Base-by-base conservation (phyloP, 2,113 vertebrate species). In the Triplophysa rosa region DNA sequence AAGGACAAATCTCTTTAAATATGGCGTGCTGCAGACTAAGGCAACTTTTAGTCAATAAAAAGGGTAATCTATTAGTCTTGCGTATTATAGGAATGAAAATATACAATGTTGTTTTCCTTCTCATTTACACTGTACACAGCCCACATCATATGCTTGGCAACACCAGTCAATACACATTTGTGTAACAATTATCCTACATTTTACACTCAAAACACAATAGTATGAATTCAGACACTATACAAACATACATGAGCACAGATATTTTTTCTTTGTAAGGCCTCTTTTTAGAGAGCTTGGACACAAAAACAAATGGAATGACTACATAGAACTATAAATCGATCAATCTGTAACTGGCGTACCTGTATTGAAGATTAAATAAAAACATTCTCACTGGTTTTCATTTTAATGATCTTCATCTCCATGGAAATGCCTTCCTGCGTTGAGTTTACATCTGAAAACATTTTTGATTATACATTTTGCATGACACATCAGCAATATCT, bases 11-110 rank as follows among this genome's bases (percentile, higher is more conserved):
- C 69, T 84, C 58, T 84, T 90, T 91, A 89, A 92, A 93, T 91
- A 92, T 84, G 90, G 89, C 87, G 86, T 82, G 86, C 85, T 87
- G 87, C 89, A 91, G 85, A 92, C 92, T 91, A 93, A 93, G 91
- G 92, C 93, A 91, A 91, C 87, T 90, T 89, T 89, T 88, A 90
- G 90, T 90, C 77, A 83, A 87, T 89, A 90, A 88, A 92, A 93
- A 92, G 89, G 82, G 86, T 78, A 16, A 73, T 88, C 87, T 89
- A 90, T 52, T 88, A 87, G 84, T 87, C 69, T 86, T 84, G 84
- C 87, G 90, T 86, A 90, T 89, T 89, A 90, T 88, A 90, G 90
- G 87, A 92, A 91, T 91, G 87, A 89, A 92, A 88, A 87, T 91
- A 88, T 90, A 92, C 89, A 91, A 88, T 69, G 72, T 86, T 83